These are phyloP conservation scores for Catharus minimus DNA, from an alignment of 2,113 vertebrate species.

Conservation along the genomic window DNA sequence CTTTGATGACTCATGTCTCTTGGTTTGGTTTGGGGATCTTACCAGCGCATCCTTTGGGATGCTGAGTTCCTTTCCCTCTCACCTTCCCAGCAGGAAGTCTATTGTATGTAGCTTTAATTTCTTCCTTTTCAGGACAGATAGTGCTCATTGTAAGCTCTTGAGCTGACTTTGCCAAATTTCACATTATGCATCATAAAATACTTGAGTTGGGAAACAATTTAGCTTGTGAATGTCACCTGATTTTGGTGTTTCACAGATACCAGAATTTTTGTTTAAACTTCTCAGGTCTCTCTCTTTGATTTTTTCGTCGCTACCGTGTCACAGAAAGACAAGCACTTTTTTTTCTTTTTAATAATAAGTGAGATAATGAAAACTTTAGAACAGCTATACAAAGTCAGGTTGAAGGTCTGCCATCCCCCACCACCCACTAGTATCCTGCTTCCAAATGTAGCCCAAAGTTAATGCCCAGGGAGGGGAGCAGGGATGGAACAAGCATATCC, in stretches of 20 bases:
- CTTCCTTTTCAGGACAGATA: conserved; percentile 20
- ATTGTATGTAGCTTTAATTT: conserved; percentile 36
- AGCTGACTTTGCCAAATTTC: neutral
- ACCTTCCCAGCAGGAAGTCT: conserved; percentile 42
- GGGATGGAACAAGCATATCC: neutral
- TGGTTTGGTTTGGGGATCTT: neutral
- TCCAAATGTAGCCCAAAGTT: neutral
- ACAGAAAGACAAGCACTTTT: fast-evolving
- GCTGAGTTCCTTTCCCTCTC: neutral
- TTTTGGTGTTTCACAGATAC: neutral
- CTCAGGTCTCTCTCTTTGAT: neutral
- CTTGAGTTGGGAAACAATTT: neutral
- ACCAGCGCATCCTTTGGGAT: conserved; percentile 34
- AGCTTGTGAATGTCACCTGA: neutral
- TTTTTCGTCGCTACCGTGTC: neutral
- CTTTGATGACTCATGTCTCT: conserved; percentile 15
- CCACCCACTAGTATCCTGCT: neutral
- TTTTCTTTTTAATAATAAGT: neutral
- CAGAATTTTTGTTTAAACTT: neutral
- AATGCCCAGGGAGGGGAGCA: neutral
- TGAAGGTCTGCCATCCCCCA: neutral
- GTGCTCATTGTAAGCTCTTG: neutral
- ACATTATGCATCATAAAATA: neutral
- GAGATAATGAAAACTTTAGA: neutral
- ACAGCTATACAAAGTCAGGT: neutral